Base-by-base conservation (phyloP, 2,888 invertebrate species). In the Callyntrura guangdongensis region DNA sequence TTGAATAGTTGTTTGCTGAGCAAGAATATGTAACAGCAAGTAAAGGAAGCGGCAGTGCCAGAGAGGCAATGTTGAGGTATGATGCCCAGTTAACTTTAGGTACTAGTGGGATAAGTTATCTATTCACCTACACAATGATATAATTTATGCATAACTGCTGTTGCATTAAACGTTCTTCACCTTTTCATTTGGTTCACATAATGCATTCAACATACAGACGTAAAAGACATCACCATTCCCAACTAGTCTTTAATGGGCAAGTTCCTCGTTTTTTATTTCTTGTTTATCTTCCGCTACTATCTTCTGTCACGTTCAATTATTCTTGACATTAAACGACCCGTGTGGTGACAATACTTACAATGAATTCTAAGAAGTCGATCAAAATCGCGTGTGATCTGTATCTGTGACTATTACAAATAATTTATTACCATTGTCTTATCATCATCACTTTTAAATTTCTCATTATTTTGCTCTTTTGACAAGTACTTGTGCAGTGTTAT, bases 101-200 rank as follows among this genome's bases (percentile, higher is more conserved):
- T 36, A 36, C 64, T 85, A 81, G 90, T 85, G 89, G 79, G 67
- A 56, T 53, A 36, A 36, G 36, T 36, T 6, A 36, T 36, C 2
- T 6, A 36, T n/a, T n/a, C 36, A 36, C 36, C 36, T 36, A 36
- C 36, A 36, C 36, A 36, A 2, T 36, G 36, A 4, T 36, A 36
- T 36, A 36, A 36, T 36, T n/a, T 36, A 36, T 36, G 1, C 14
- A 27, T 84, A 14, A 61, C 56, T 88, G 36, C 59, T 53, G 56
- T 89, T 84, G 22, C 45, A 20, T 53, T 67, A 67, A 89, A 77
- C 56, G 49, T 27, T 77, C 56, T 84, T 89, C 84, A 85, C 89
- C 84, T 84, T 89, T 83, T 89, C 90, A 72, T 89, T 56, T 59
- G 36, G 82, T 82, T 59, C 82, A 45, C 82, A 82, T 36, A 61